Conservation (phyloP, 2,113 vertebrate species). For the Plotosus lineatus region DNA sequence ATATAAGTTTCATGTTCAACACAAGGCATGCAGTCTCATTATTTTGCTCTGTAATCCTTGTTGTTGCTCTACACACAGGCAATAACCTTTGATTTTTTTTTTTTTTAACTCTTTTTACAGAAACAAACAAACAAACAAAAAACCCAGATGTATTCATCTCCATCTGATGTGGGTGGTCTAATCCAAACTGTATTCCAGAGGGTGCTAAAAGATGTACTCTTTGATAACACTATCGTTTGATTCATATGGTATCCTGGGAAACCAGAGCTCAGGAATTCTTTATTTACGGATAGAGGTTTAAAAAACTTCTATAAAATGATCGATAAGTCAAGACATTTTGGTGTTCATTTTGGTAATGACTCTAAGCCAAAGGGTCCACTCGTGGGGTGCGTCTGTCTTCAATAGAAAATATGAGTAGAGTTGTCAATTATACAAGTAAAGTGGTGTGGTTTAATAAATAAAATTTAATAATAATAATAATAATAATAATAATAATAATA, state of each 20-base stretch:
- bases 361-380: background rate
- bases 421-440: constrained; percentile 1
- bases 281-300: background rate
- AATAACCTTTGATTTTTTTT: constrained; percentile 32
- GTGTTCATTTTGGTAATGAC: background rate
- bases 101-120: no score
- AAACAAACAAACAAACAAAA: constrained; percentile 32
- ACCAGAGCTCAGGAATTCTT: background rate
- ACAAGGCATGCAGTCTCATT: constrained; percentile 30
- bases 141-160: constrained; percentile 35
- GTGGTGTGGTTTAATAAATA: background rate
- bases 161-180: constrained; percentile 5
- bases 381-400: background rate
- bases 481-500: no score
- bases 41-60: constrained; percentile 29
- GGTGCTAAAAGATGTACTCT: background rate
- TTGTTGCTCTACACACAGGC: constrained; percentile 7
- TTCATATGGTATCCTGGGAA: background rate
- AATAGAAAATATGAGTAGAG: background rate
- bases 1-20: constrained; percentile 15
- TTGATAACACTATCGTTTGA: background rate
- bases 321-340: background rate
- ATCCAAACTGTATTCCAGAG: background rate
- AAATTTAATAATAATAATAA: no score
- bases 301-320: background rate